These are phyloP conservation scores for Orchestia grillus DNA, from an alignment of 1,140 invertebrate genomes.

Conservation along the genomic window DNA sequence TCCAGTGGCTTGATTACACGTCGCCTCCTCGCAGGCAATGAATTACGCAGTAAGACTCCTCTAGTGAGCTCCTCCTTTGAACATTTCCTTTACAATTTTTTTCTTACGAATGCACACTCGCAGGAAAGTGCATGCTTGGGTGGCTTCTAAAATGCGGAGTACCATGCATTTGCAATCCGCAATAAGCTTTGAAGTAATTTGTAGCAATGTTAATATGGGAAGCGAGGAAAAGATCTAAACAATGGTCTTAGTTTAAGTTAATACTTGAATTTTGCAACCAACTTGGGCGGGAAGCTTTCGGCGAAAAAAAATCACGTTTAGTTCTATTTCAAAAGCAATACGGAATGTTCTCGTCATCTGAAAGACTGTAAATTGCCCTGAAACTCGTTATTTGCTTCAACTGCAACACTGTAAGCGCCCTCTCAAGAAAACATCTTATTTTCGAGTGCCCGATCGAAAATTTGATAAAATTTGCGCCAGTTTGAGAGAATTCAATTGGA, in stretches of 20 bases:
- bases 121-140: background rate
- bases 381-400: background rate
- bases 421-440: background rate
- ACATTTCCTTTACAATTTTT: slow-evolving; percentile 29
- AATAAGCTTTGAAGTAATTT: background rate
- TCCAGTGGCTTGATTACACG: slow-evolving; percentile 56
- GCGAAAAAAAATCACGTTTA: background rate
- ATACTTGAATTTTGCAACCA: background rate
- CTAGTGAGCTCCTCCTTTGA: slow-evolving; percentile 11
- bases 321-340: background rate
- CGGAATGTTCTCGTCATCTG: background rate
- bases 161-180: background rate
- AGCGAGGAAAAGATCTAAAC: background rate
- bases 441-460: background rate
- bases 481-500: slow-evolving; percentile 18
- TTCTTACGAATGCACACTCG: background rate
- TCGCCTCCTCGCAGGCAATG: slow-evolving; percentile 55
- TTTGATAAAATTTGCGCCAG: background rate
- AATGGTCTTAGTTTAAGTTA: background rate
- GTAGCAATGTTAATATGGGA: background rate
- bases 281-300: background rate
- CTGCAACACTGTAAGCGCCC: background rate
- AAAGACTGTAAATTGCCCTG: background rate
- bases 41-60: slow-evolving; percentile 51
- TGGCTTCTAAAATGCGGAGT: background rate